Base-by-base conservation (phyloP, 1,140 invertebrate species). In the Sarcophaga bullata region DNA sequence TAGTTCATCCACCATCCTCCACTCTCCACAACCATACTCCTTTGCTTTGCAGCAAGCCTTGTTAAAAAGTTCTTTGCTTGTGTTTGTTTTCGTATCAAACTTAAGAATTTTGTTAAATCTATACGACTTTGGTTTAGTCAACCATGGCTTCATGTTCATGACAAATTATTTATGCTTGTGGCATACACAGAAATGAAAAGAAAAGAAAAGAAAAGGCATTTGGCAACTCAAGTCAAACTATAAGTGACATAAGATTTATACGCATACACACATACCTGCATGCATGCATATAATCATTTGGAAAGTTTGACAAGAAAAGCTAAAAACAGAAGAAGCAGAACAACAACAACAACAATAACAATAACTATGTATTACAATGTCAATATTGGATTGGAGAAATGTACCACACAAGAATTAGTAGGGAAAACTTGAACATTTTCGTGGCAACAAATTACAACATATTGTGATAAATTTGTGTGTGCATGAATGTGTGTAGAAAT, bases 101-200 rank as follows among this genome's bases (percentile, higher is more conserved):
- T 62, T 15, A 62, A 11, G n/a, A 62, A 37, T 37, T 37, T 62
- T 62, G 54, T 62, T 62, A 62, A 62, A 62, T 62, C 10, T 37
- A 37, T 62, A 62, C 54, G 11, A 15, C 11, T 62, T 62, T 62
- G 54, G 54, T 13, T 11, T 62, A 62, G 2, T 62, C 54, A 62
- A 62, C 11, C 54, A 62, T 62, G 54, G 11, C n/a, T 15, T 15
- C 54, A 62, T 62, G 54, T 62, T 62, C 54, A 62, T 62, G 54
- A 62, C 54, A 62, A 62, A 62, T 62, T 62, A 62, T 62, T 11
- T 62, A 62, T 62, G 54, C 54, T 62, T 62, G 54, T 62, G 54
- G 54, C 54, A 62, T 62, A 62, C 54, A 37, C 1, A 37, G 25
- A 37, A 37, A 37, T 2, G 25, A 37, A 37, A 37, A 37, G 25